Base-by-base conservation (phyloP, 1,140 invertebrate genomes). In the Cydia pomonella region DNA sequence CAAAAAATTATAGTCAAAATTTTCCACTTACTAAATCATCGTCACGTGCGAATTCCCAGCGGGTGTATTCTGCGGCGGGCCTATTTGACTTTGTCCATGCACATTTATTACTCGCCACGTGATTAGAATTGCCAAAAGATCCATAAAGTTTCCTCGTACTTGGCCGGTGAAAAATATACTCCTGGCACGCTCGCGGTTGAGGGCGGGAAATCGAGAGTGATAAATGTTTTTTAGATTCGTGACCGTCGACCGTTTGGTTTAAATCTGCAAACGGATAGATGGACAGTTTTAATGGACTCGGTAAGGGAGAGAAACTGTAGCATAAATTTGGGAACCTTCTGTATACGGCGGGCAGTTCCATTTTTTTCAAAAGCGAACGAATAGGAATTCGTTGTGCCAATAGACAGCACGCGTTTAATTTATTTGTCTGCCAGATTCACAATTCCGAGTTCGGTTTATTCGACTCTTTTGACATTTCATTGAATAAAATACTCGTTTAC, bases 141-240 rank as follows among this genome's bases (percentile, higher is more conserved):
- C 64, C 64, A 69, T 69, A 69, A 59, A 53, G 69, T 74, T 76
- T 81, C 75, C 73, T 76, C 73, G 77, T 80, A 76, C 79, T 76
- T 73, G 63, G 73, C 73, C 74, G 79, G 80, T 84, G 80, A 80
- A 82, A 80, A 81, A 81, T 78, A 80, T 74, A 76, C 75, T 73
- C 69, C 25, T 38, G 77, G 74, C 78, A 80, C 77, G 78, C 74
- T 80, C 76, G 73, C 69, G 78, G 80, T 77, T 79, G 76, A 81
- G 79, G 78, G 76, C 79, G 84, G 84, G 87, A 88, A 87, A 89
- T 88, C 84, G 87, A 86, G 81, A 87, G 82, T 91, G 87, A 86
- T 87, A 86, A 89, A 88, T 88, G 87, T 85, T 88, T 89, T 91
- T 88, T 88, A 84, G 83, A 87, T 84, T 87, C 82, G 85, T 84